phyloP scores from a whole-genome alignment of 2,888 invertebrate species.

The Acrocyrtus sp. region DNA sequence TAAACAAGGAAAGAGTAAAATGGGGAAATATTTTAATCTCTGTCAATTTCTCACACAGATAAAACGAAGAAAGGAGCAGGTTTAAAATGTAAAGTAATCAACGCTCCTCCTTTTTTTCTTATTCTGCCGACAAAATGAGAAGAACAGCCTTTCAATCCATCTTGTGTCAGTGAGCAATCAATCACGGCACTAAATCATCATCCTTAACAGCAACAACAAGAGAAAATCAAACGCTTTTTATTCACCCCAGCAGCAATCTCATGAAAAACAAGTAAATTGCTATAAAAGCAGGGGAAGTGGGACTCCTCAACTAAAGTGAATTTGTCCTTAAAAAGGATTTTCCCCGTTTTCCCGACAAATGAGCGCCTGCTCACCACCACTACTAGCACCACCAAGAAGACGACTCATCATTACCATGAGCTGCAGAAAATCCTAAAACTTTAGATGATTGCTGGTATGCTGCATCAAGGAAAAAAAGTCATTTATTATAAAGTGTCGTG shows the following conservation, averaged over 20 bases:
- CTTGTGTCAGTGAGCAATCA: constrained; percentile 35
- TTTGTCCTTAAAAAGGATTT: constrained; percentile 42
- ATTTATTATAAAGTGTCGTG: constrained; percentile 26
- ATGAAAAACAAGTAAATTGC: too few species aligned
- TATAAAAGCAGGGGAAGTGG: too few species aligned
- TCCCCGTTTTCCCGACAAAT: constrained; percentile 17
- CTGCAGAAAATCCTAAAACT: background rate
- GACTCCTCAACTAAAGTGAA: constrained; percentile 31
- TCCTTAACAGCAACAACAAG: background rate
- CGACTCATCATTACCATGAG: constrained; percentile 2
- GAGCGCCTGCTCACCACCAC: background rate
- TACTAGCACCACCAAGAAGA: constrained; percentile 11
- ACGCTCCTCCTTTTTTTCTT: background rate
- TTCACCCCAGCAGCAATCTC: too few species aligned
- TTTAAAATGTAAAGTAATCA: background rate
- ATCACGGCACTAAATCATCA: constrained; percentile 9
- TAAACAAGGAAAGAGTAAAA: background rate
- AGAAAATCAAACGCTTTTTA: background rate
- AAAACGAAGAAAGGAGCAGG: background rate
- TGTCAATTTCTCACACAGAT: constrained; percentile 28
- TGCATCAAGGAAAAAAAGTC: too few species aligned
- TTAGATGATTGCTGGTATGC: constrained; percentile 39
- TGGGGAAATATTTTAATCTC: constrained; percentile 27
- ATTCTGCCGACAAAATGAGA: constrained; percentile 4
- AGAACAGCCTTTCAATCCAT: constrained; percentile 14